Conservation (phyloP, 2,797 vertebrate species). For the Halcyon chelicuti region DNA sequence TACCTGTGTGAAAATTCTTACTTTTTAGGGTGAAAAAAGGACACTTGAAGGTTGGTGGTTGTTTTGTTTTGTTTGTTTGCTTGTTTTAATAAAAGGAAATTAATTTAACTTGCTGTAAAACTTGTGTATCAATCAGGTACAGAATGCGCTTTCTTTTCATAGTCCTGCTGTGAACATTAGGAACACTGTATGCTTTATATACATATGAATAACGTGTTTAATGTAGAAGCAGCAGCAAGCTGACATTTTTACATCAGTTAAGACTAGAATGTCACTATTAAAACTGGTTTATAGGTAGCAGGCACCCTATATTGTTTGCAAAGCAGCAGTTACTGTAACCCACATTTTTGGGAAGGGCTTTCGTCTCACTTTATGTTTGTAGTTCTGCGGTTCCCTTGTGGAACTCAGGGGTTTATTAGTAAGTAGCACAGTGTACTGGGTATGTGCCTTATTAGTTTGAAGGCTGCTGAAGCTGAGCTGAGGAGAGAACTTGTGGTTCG, state of each 20-base stretch:
- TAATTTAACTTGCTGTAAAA: background rate
- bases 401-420: background rate
- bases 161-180: background rate
- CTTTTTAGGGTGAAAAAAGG: background rate
- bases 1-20: background rate
- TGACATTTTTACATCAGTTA: background rate
- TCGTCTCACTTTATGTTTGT: background rate
- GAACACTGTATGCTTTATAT: background rate
- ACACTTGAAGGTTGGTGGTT: background rate
- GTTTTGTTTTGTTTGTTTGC: background rate
- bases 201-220: background rate
- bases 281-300: background rate
- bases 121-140: background rate
- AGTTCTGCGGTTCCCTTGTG: background rate
- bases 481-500: background rate
- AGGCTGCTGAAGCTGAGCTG: background rate
- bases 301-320: background rate
- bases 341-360: background rate
- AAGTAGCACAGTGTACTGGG: background rate
- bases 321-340: background rate
- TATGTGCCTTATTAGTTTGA: background rate
- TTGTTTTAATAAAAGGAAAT: background rate
- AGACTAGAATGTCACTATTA: background rate
- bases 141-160: background rate
- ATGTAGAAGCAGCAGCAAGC: background rate